Percentiles rank a stretch among this genome's conserved stretches.
phyloP scores from a whole-genome alignment of 2,797 vertebrate species.

The Argentina silus region DNA sequence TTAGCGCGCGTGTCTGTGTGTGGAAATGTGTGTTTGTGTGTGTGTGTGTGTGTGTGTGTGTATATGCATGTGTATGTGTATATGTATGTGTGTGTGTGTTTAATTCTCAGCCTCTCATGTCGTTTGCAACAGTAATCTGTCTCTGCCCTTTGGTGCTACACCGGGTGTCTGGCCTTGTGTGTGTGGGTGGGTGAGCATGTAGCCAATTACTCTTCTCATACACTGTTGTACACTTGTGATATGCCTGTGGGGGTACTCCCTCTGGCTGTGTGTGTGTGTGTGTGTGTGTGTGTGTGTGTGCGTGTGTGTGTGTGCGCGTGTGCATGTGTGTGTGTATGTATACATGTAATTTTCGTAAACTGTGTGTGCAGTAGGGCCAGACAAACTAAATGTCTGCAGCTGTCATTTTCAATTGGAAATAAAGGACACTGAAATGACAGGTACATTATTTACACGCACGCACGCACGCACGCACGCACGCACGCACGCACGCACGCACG shows the following conservation, averaged over 20 bases:
- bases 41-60: slow-evolving; percentile 3
- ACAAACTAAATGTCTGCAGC: not conserved
- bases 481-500: no score
- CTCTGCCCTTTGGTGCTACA: not conserved
- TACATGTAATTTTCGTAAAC: not conserved
- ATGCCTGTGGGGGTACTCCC: not conserved
- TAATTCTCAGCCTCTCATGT: slow-evolving; percentile 14
- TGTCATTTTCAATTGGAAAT: not conserved
- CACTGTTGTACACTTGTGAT: slow-evolving; percentile 26
- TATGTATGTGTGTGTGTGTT: slow-evolving; percentile 5
- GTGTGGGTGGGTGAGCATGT: slow-evolving; percentile 22
- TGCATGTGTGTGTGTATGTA: not conserved
- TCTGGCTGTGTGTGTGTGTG: not conserved
- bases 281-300: slow-evolving; percentile 10
- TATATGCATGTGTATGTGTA: slow-evolving; percentile 4
- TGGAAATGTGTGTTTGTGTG: no score
- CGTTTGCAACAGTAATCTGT: slow-evolving; percentile 3
- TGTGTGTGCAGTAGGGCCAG: not conserved
- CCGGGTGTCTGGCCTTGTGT: slow-evolving; percentile 7
- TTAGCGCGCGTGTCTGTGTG: not conserved
- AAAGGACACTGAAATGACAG: not conserved
- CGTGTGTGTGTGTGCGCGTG: not conserved
- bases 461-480: no score
- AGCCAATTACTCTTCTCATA: slow-evolving; percentile 10
- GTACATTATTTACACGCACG: not conserved